Evolutionary conservation across 2,888 invertebrate genomes (phyloP), one percentile per base, ranked within the genome.

Genomic region (Tridacna gigas): DNA sequence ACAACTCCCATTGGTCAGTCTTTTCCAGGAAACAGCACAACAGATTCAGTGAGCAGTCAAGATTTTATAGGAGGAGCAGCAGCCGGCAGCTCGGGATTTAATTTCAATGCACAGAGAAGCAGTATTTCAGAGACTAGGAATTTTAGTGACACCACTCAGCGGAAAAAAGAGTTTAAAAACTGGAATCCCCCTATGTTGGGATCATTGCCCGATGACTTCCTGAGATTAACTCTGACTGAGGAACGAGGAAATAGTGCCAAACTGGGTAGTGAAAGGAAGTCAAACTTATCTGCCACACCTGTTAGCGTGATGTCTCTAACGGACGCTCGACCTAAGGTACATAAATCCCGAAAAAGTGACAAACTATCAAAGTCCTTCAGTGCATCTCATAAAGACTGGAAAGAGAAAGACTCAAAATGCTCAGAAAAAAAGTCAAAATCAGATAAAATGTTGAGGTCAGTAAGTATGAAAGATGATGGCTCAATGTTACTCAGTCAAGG

Each of bases 141-240:
- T 73, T 77, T 69, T 63, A 67, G 51, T 45, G 60, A 61, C 51
- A 90, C 81, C 74, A 78, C 88, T 67, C 75, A 79, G 0, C 86
- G 86, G 56, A 90, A 91, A 71, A 86, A 82, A 22, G 90, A 88
- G 26, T 93, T 93, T 94, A 95, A 94, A 56, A 97, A 96, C 93
- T 98, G 97, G 97, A 96, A 97, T 83, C 97, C 97, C 20, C 97
- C 97, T 65, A 95, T 98, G 95, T 93, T 98, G 66, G 97, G 97
- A 0, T 97, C 97, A 0, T 94, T 98, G 77, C 98, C 98, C 0
- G 96, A 97, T 61, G 97, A 96, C 94, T 98, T 98, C 94, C 96
- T 98, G 61, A 96, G 97, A 78, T 79, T 93, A 74, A 85, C 80
- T 61, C 79, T 82, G 18, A 83, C 82, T 20, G 87, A 84, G 60